Base-by-base conservation (phyloP, 2,113 vertebrate species). In the Cichladusa arquata region DNA sequence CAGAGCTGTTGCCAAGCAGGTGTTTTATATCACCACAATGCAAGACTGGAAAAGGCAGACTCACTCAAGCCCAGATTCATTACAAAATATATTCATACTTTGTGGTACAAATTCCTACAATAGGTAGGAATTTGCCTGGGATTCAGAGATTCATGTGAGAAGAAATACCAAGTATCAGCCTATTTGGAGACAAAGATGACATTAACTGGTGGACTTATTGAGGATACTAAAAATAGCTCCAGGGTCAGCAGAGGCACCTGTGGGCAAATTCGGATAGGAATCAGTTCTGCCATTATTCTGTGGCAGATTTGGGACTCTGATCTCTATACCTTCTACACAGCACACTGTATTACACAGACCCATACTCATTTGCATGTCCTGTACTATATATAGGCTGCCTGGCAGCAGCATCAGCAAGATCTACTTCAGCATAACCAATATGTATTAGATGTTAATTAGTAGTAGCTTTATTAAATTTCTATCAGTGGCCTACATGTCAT, bases 21-120 rank as follows among this genome's bases (percentile, higher is more conserved):
- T 97, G 96, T 96, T 98, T 98, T 97, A 97, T 98, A 95, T 96
- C 96, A 86, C 85, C 34, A 69, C 83, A 95, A 81, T 16, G 33
- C 91, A 96, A 93, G 92, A 94, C 61, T 67, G 26, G 76, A 80
- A 96, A 96, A 96, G 95, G 91, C 95, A 97, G 92, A 67, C 69
- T 89, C 89, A 92, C 92, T 93, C 93, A 90, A 90, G 83, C 83
- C 72, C 90, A 96, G 84, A 96, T 97, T 96, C 95, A 96, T 96
- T 96, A 96, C 82, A 96, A 96, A 96, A 89, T 66, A 56, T 47
- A 90, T 91, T 92, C 40, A 73, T 48, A 50, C 51, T 69, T 53
- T 11, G 42, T 73, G 44, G 51, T 77, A 90, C 45, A 71, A 89
- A 90, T 83, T 86, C 50, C 71, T 93, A 73, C 91, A 93, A 79